Evolutionary conservation across 2,888 invertebrate genomes (phyloP).

Genomic region (Cataglyphis cursor): DNA sequence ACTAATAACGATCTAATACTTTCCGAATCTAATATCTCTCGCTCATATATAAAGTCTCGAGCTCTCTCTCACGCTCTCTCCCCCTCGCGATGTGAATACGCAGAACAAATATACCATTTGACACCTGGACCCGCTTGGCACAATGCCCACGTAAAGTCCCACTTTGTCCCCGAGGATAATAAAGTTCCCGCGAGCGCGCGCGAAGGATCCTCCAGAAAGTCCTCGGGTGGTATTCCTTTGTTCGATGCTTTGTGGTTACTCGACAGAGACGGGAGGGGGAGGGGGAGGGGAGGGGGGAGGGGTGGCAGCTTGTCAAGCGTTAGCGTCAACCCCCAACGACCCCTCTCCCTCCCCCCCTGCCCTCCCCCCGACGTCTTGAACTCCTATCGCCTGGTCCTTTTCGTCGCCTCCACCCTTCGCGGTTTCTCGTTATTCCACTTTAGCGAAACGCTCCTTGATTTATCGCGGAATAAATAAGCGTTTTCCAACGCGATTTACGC

Average conservation of each 20-base stretch:
- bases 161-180: conserved; percentile 75
- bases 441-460: conserved; percentile 64
- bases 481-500: conserved; percentile 54
- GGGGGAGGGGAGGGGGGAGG: no score
- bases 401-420: conserved; percentile 1
- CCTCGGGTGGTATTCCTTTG: conserved; percentile 73
- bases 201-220: conserved; percentile 54
- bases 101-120: conserved; percentile 71
- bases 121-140: conserved; percentile 72
- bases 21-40: not conserved
- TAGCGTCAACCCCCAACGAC: conserved; percentile 63
- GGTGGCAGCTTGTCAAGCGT: conserved; percentile 57
- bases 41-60: not conserved
- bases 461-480: conserved; percentile 72
- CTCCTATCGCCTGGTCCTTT: not conserved
- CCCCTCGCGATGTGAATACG: conserved; percentile 35
- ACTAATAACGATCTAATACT: conserved; percentile 30
- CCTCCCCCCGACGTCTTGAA: not conserved
- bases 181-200: conserved; percentile 65
- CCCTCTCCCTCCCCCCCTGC: conserved; percentile 33
- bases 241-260: conserved; percentile 69
- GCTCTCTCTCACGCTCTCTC: not conserved
- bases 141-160: conserved; percentile 67
- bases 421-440: conserved; percentile 52
- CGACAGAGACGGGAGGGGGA: conserved; percentile 30